Base-by-base conservation (phyloP, 2,113 vertebrate genomes). In the Daubentonia madagascariensis region DNA sequence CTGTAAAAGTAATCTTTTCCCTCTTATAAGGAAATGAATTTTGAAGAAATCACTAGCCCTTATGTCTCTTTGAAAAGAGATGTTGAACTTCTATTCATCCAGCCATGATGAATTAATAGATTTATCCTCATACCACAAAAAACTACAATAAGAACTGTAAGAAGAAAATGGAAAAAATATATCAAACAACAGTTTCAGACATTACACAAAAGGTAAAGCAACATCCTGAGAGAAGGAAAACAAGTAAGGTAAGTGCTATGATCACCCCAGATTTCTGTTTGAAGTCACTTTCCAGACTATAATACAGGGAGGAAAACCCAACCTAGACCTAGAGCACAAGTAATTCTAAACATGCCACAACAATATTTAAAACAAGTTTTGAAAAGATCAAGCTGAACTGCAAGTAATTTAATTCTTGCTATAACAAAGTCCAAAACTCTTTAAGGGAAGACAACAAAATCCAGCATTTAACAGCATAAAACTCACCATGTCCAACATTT, bases 61-160 rank as follows among this genome's bases (percentile, higher is more conserved):
- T 81, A 35, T 25, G 30, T 52, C 79, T 57, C 57, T 94, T 97
- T 35, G n/a, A 92, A 95, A 95, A 98, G 80, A 81, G 45, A 93
- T 9, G 0, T 14, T 6, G 52, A 8, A 79, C 4, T 37, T 93
- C 16, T 35, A 22, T 28, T 30, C 4, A 30, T 80, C 54, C 8
- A 70, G 68, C 3, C 32, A 10, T 65, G 18, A 45, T 85, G 18
- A 48, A 43, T 45, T 76, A 78, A 54, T 43, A 72, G 17, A 91
- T 52, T 78, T 91, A 76, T 79, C 18, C 3, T 91, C 8, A n/a
- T 13, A 37, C 1, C 14, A 75, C 54, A 72, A 79, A 89, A 57
- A 84, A 59, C 23, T 67, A 25, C 8, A 54, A 48, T 73, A 89
- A 63, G 28, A 22, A 20, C 65, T 9, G 72, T 68, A 96, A 50